Evolutionary conservation across 1,140 invertebrate genomes (phyloP).

Genomic region (Nephila pilipes): DNA sequence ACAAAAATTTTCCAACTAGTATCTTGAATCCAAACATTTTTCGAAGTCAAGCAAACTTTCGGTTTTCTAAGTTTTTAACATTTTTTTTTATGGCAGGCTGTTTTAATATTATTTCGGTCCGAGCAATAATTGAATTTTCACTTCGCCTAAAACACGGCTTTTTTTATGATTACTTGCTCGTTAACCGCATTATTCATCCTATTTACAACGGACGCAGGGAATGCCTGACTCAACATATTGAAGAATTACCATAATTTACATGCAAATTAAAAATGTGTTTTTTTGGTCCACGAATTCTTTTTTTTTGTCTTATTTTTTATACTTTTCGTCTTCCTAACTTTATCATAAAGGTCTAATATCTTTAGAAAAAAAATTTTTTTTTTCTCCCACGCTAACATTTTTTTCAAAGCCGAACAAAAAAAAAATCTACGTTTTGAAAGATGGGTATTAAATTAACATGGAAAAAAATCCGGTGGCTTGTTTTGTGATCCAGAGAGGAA

Average conservation of each 20-base stretch:
- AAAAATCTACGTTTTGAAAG: conserved; percentile 11
- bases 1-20: too few relatives aligned
- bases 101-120: conserved; percentile 33
- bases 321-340: neutral
- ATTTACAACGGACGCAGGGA: conserved; percentile 54
- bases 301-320: neutral
- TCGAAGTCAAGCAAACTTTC: too few relatives aligned
- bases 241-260: conserved; percentile 69
- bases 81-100: neutral
- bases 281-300: neutral
- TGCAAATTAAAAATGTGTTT: conserved; percentile 71
- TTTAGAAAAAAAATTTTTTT: neutral
- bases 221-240: conserved; percentile 39
- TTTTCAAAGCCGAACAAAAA: neutral
- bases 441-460: conserved; percentile 63
- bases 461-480: conserved; percentile 3
- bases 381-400: conserved; percentile 21
- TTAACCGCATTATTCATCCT: conserved; percentile 55
- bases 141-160: neutral
- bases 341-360: conserved; percentile 56
- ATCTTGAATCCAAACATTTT: too few relatives aligned
- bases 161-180: conserved; percentile 61
- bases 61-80: too few relatives aligned
- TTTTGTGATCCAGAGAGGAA: neutral
- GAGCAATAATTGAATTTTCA: conserved; percentile 53